Evolutionary conservation across 2,797 vertebrate genomes (phyloP).

Genomic region (Helarctos malayanus): DNA sequence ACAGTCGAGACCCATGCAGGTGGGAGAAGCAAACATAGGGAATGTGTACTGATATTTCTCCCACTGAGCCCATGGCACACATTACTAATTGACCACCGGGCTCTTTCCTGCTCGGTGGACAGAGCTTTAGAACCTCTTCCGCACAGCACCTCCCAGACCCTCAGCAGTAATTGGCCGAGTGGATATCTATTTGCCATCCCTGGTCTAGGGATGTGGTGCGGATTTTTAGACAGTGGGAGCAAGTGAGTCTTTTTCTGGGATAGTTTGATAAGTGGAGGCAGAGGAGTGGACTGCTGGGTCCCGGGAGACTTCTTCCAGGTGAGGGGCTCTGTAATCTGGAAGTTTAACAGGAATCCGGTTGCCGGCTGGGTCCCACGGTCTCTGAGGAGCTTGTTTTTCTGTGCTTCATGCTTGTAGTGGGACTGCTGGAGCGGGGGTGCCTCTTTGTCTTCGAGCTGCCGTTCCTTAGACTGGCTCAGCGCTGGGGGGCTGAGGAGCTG

Average conservation of each 20-base stretch:
- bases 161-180: not conserved
- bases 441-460: not conserved
- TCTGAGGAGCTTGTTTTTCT: not conserved
- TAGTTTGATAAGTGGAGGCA: not conserved
- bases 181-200: not conserved
- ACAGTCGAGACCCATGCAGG: not conserved
- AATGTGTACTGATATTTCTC: not conserved
- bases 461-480: not conserved
- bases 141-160: not conserved
- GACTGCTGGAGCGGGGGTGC: not conserved
- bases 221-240: conserved; percentile 7
- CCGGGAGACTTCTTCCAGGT: conserved; percentile 1
- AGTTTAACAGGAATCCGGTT: not conserved
- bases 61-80: not conserved
- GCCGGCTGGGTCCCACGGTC: too few species aligned
- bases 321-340: not conserved
- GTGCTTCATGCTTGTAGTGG: not conserved
- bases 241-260: not conserved
- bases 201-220: not conserved
- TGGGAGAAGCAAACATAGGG: not conserved
- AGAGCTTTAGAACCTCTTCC: not conserved
- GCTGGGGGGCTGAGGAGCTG: not conserved
- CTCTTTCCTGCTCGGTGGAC: not conserved
- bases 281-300: not conserved
- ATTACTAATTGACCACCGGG: not conserved